These are phyloP conservation scores for Scolanthus callimorphus DNA, from an alignment of 92 coral and sea anemone genomes.

Conservation along the genomic window DNA sequence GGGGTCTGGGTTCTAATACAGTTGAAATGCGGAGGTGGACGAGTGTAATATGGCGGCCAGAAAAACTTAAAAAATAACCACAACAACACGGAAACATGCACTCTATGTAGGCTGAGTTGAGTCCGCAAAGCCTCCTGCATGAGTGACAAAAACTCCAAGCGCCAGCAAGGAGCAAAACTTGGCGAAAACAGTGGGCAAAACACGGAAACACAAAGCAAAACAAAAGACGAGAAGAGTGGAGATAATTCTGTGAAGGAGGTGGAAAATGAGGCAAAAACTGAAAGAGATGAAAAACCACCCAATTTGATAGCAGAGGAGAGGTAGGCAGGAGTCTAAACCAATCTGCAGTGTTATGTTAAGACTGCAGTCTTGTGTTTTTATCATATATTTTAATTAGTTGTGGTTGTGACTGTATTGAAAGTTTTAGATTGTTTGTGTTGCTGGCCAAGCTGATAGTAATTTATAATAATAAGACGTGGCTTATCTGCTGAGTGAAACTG, in stretches of 20 bases:
- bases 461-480: too few species aligned
- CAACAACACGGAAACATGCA: constrained; percentile 4
- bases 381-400: not conserved
- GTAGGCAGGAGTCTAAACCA: not conserved
- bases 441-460: too few species aligned
- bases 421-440: not conserved
- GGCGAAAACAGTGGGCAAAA: constrained; percentile 12
- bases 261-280: constrained; percentile 21
- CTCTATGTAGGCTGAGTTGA: constrained; percentile 26
- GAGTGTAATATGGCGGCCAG: constrained; percentile 13
- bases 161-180: constrained; percentile 38
- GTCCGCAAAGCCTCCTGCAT: constrained; percentile 44
- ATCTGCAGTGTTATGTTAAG: not conserved
- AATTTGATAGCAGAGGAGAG: constrained; percentile 41
- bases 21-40: constrained; percentile 3
- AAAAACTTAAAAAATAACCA: not conserved
- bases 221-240: constrained; percentile 17
- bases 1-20: constrained; percentile 30
- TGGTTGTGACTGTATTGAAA: not conserved
- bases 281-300: constrained; percentile 33
- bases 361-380: not conserved
- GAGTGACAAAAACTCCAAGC: constrained; percentile 56
- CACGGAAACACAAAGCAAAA: constrained; percentile 18
- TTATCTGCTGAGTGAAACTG: too few species aligned
- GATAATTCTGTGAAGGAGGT: constrained; percentile 20